Evolutionary conservation across 2,113 vertebrate genomes (phyloP).

Genomic region (Lichenostomus cassidix): DNA sequence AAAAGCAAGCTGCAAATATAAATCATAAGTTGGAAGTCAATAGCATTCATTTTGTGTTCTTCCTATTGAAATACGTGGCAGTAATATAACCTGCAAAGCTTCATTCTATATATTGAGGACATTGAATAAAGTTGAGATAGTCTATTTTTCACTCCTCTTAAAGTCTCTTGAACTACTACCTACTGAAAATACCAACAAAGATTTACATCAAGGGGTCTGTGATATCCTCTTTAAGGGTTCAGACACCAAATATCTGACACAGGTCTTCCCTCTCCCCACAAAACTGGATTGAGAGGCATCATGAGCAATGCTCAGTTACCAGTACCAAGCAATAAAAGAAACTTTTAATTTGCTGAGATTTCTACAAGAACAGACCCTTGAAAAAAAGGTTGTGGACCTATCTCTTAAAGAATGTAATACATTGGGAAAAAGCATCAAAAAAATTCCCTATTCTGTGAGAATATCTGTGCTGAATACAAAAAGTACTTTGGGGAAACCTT

Average conservation of each 20-base stretch:
- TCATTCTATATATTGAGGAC: not conserved
- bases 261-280: not conserved
- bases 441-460: not conserved
- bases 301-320: not conserved
- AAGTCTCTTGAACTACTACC: not conserved
- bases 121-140: not conserved
- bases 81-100: not conserved
- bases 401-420: not conserved
- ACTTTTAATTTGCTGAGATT: not conserved
- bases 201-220: not conserved
- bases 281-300: not conserved
- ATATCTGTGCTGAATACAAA: not conserved
- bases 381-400: not conserved
- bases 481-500: rapidly evolving
- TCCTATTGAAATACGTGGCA: not conserved
- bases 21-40: not conserved
- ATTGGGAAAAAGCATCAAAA: not conserved
- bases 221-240: not conserved
- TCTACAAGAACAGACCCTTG: not conserved
- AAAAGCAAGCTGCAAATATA: not conserved
- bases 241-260: not conserved
- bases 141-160: not conserved
- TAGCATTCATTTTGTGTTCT: not conserved
- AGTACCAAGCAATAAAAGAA: not conserved
- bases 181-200: not conserved